A percentile compares a stretch with the other conserved stretches of the same genome.
Conservation (phyloP, 2,888 invertebrate genomes). For the Ferdinandea cuprea region DNA sequence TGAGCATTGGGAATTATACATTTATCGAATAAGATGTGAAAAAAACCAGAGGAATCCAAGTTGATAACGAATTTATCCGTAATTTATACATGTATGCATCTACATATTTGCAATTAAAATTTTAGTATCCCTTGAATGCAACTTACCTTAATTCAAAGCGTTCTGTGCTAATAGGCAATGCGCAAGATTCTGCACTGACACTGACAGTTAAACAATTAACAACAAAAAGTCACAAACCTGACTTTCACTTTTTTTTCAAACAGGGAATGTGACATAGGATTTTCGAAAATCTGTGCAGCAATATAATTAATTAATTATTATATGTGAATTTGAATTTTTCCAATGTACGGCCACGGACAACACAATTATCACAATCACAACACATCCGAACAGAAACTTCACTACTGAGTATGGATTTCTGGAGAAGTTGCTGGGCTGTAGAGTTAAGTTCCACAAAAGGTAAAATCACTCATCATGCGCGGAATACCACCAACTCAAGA, state of each 20-base stretch:
- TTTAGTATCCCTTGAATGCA: neutral
- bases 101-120: too few species aligned
- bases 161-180: constrained; percentile 36
- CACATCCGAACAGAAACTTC: constrained; percentile 54
- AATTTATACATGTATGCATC: too few species aligned
- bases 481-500: constrained; percentile 40
- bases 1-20: too few species aligned
- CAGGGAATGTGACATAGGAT: too few species aligned
- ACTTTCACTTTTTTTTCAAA: too few species aligned
- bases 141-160: neutral
- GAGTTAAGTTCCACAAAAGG: constrained; percentile 58
- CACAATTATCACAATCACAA: constrained; percentile 41
- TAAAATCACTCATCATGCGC: constrained; percentile 25
- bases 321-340: neutral
- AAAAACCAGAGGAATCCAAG: too few species aligned
- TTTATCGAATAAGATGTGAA: too few species aligned
- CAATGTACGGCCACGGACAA: constrained; percentile 27
- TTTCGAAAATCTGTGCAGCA: too few species aligned
- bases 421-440: constrained; percentile 26
- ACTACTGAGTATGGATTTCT: constrained; percentile 48
- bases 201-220: constrained; percentile 36
- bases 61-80: too few species aligned
- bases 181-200: constrained; percentile 55
- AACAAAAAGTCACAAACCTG: too few species aligned
- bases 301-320: too few species aligned